These are phyloP conservation scores for Naso thynnoides DNA, from an alignment of 2,797 vertebrate genomes.

Conservation along the genomic window DNA sequence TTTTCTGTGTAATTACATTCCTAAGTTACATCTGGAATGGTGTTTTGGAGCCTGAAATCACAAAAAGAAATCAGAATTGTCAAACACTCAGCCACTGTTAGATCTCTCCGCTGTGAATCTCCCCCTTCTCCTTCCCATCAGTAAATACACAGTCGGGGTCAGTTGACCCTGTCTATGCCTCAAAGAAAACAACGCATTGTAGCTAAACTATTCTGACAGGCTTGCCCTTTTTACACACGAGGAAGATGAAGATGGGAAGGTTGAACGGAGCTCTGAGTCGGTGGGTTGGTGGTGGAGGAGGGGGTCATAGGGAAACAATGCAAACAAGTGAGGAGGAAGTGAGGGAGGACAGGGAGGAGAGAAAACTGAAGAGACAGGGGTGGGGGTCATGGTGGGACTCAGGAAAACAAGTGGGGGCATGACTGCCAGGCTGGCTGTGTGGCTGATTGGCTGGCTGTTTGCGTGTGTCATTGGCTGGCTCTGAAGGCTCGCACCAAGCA, in stretches of 20 bases:
- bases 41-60: conserved; percentile 12
- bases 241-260: conserved; percentile 68
- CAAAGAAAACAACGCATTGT: conserved; percentile 70
- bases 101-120: conserved; percentile 47
- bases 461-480: conserved; percentile 31
- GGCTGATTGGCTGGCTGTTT: conserved; percentile 29
- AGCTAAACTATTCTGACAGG: conserved; percentile 83
- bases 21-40: no score
- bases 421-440: conserved; percentile 22
- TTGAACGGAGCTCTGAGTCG: conserved; percentile 49
- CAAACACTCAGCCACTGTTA: conserved; percentile 43
- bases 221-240: conserved; percentile 81
- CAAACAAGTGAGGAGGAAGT: conserved; percentile 51
- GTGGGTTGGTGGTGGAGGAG: conserved; percentile 25
- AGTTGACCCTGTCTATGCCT: conserved; percentile 72
- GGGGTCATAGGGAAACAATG: conserved; percentile 43
- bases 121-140: conserved; percentile 54
- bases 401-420: conserved; percentile 33
- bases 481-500: no score
- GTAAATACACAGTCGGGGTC: conserved; percentile 75
- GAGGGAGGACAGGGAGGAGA: conserved; percentile 14
- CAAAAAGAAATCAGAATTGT: conserved; percentile 34
- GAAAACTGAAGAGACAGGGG: conserved; percentile 29
- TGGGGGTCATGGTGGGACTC: conserved; percentile 25
- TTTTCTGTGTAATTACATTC: background rate